A percentile compares a stretch with the other conserved stretches of the same genome.
phyloP scores from a whole-genome alignment of 2,113 vertebrate genomes.

The Arizona elegans region DNA sequence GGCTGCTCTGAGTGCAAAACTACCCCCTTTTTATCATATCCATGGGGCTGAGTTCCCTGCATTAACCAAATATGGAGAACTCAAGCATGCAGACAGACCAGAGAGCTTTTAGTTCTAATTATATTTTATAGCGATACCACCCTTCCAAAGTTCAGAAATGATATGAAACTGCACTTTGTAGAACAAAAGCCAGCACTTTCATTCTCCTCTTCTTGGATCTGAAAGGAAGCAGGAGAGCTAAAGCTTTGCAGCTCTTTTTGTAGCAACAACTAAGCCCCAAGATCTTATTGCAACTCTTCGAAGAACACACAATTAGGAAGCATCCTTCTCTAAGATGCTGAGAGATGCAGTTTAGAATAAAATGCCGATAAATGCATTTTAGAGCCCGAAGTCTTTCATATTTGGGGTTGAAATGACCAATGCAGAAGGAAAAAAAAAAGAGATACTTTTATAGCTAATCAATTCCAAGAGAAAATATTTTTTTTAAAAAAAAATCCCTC shows the following conservation, averaged over 20 bases:
- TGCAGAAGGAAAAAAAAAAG: background rate
- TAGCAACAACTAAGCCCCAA: background rate
- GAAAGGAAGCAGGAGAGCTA: background rate
- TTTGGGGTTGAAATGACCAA: background rate
- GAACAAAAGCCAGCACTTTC: background rate
- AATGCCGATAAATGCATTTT: background rate
- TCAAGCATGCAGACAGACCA: background rate
- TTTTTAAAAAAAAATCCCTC: background rate
- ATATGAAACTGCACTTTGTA: background rate
- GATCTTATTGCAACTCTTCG: background rate
- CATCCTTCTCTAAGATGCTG: background rate
- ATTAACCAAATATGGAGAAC: background rate
- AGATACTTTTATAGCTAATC: conserved; percentile 9
- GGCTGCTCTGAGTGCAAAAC: background rate
- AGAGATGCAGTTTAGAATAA: background rate
- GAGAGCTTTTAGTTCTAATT: background rate
- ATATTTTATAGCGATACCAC: background rate
- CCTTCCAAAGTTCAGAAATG: background rate
- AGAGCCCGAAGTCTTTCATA: background rate
- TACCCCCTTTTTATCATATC: background rate
- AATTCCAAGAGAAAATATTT: background rate
- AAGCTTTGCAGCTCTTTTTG: background rate
- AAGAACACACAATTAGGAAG: background rate
- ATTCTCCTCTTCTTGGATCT: background rate
- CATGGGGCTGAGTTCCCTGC: background rate